Evolutionary conservation across 2,113 vertebrate genomes (phyloP).

Genomic region (Anolis carolinensis): DNA sequence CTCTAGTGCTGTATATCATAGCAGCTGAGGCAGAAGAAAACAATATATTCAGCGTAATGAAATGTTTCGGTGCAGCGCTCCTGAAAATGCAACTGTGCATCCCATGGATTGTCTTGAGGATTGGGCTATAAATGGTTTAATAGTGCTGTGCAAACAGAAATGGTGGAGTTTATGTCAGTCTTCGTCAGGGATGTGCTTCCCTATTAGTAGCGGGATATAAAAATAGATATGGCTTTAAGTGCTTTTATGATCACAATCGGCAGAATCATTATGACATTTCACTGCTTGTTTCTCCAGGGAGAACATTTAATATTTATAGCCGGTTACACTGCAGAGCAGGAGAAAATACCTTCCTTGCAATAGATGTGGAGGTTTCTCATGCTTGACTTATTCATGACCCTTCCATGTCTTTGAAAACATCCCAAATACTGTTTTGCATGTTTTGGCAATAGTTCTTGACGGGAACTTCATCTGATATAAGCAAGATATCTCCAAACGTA

Average conservation of each 20-base stretch:
- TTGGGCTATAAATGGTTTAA: conserved; percentile 6
- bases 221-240: conserved; percentile 18
- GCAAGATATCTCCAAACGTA: not conserved
- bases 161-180: not conserved
- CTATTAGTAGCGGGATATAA: conserved; percentile 6
- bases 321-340: not conserved
- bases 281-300: conserved; percentile 6
- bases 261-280: conserved; percentile 10
- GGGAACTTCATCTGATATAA: accelerated
- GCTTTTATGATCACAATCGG: not conserved
- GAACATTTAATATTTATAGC: not conserved
- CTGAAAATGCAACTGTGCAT: not conserved
- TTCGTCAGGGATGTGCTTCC: not conserved
- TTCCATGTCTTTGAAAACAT: conserved; percentile 16
- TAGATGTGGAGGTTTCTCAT: conserved; percentile 26
- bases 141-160: not conserved
- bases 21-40: not conserved
- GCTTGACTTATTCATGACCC: not conserved
- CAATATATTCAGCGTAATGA: not conserved
- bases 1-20: too few species aligned
- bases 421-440: not conserved
- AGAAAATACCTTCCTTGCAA: not conserved
- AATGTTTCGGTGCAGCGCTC: not conserved
- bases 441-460: not conserved
- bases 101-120: not conserved